Conservation (phyloP, 2,888 invertebrate species). For the Zele albiditarsus region DNA sequence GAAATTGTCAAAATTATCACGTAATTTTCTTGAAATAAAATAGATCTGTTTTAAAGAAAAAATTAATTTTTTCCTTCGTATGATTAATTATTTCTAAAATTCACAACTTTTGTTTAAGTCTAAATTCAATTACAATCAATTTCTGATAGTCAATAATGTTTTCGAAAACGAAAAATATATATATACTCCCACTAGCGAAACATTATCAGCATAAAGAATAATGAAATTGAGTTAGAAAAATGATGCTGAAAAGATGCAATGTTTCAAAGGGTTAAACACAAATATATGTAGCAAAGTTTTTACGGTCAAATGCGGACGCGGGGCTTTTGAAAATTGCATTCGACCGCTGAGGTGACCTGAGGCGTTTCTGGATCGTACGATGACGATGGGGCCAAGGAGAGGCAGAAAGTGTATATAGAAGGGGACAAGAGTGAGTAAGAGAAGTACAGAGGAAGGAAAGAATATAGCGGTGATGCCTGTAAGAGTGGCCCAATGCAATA, state of each 20-base stretch:
- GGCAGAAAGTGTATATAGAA: slow-evolving; percentile 52
- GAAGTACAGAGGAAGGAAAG: slow-evolving; percentile 53
- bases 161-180: no score
- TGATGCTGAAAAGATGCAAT: no score
- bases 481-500: slow-evolving; percentile 7
- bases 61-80: no score
- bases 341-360: slow-evolving; percentile 48
- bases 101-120: no score
- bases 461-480: slow-evolving; percentile 43
- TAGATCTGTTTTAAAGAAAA: no score
- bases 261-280: background rate
- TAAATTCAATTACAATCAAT: no score
- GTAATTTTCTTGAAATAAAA: no score
- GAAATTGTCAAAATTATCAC: no score
- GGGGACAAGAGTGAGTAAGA: slow-evolving; percentile 58
- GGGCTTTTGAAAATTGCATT: slow-evolving; percentile 48
- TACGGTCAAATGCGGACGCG: slow-evolving; percentile 9
- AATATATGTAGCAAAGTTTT: background rate
- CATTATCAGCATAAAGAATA: no score
- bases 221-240: background rate
- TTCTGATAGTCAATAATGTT: no score
- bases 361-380: slow-evolving; percentile 51
- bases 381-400: slow-evolving; percentile 47
- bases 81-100: no score
- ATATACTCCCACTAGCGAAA: no score